phyloP scores from a whole-genome alignment of 2,113 vertebrate species.

The Alethe castanea region DNA sequence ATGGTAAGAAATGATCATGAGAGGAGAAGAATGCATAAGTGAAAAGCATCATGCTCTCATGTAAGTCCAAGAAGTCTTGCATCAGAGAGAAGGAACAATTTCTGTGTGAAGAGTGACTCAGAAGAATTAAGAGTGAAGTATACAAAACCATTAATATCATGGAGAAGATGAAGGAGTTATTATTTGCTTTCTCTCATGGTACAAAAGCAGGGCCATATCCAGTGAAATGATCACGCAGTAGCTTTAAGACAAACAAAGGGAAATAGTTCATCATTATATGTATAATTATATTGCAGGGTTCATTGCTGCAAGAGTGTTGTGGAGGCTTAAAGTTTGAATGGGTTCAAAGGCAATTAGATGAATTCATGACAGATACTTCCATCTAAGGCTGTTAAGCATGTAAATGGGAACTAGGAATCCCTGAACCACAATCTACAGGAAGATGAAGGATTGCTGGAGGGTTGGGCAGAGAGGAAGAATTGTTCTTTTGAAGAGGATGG shows the following conservation, averaged over 20 bases:
- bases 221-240: background rate
- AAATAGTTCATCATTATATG: slow-evolving; percentile 5
- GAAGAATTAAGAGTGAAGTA: background rate
- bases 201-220: background rate
- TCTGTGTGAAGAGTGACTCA: background rate
- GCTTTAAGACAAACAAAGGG: background rate
- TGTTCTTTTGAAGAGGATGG: background rate
- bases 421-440: background rate
- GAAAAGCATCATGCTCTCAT: background rate
- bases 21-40: background rate
- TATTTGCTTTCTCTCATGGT: background rate
- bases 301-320: background rate
- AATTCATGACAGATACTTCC: background rate
- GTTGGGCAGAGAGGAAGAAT: background rate
- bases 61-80: background rate
- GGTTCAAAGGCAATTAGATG: slow-evolving; percentile 17
- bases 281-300: slow-evolving; percentile 16
- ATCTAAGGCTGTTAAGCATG: background rate
- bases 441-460: background rate
- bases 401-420: background rate
- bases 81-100: background rate
- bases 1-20: background rate
- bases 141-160: background rate
- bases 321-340: background rate
- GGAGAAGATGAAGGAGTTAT: background rate